Conservation (phyloP, 1,140 invertebrate genomes). For the Adelges cooleyi region DNA sequence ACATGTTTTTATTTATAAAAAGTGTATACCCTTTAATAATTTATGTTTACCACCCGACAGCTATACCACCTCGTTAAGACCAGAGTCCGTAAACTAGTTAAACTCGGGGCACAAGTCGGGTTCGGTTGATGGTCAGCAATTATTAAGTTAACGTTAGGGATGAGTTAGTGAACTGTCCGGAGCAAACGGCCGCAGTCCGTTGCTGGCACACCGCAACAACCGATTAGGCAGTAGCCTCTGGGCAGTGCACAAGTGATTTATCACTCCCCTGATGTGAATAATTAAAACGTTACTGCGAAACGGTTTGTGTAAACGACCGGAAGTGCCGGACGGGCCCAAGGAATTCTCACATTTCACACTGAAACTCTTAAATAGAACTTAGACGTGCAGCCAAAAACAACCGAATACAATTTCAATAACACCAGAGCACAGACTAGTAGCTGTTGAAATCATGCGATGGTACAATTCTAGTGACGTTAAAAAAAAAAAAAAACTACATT, state of each 20-base stretch:
- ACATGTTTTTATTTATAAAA: no score
- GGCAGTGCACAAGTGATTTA: background rate
- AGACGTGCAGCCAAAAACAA: background rate
- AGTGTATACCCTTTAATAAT: no score
- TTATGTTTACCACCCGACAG: no score
- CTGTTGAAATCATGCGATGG: background rate
- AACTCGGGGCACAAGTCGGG: no score
- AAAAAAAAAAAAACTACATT: no score
- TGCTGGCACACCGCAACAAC: constrained; percentile 9
- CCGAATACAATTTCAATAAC: background rate
- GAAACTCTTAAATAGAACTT: no score
- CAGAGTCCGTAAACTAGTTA: no score
- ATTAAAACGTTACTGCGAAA: background rate
- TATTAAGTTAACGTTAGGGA: background rate
- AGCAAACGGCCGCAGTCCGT: constrained; percentile 16
- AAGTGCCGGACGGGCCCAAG: background rate
- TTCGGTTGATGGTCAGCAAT: background rate
- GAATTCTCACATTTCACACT: background rate
- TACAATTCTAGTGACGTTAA: no score
- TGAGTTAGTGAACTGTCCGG: constrained; percentile 19
- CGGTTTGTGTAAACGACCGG: background rate
- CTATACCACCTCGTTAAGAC: no score
- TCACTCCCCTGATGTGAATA: constrained; percentile 14
- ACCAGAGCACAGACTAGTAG: background rate
- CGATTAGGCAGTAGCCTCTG: constrained; percentile 11